A percentile compares a stretch with the other conserved stretches of the same genome.
Conservation (phyloP, 1,140 invertebrate genomes). For the Drosophila ananassae region DNA sequence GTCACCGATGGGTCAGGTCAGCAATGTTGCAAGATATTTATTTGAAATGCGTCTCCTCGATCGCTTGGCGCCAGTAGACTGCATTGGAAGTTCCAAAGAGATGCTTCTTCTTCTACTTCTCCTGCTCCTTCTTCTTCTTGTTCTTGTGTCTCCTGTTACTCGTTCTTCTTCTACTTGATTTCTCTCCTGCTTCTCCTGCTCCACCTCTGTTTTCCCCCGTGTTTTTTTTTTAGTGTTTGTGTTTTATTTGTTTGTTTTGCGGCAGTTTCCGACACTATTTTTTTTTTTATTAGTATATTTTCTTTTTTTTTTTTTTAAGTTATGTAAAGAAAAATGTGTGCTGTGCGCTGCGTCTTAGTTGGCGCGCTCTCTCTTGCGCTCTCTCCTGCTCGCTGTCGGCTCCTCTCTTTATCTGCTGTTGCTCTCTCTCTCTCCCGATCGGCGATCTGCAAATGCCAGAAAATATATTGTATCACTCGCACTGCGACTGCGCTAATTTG, state of each 20-base stretch:
- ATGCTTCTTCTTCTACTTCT: constrained; percentile 13
- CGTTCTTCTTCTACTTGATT: neutral
- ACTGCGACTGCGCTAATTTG: constrained; percentile 12
- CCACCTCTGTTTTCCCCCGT: neutral
- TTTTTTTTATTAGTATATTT: neutral
- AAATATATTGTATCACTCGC: constrained; percentile 24
- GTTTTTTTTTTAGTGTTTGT: constrained; percentile 21
- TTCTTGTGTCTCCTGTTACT: constrained; percentile 5
- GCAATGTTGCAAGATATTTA: neutral
- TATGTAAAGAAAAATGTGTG: constrained; percentile 62
- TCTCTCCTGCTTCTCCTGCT: constrained; percentile 7
- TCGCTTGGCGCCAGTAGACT: constrained; percentile 1
- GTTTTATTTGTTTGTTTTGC: constrained; percentile 31
- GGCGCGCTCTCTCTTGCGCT: constrained; percentile 28
- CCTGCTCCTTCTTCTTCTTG: constrained; percentile 5
- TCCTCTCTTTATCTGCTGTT: neutral
- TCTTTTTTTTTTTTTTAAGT: constrained; percentile 20
- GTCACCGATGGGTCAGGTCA: constrained; percentile 43
- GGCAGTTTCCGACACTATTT: constrained; percentile 25
- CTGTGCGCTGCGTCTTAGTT: constrained; percentile 8
- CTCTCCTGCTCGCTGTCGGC: constrained; percentile 6
- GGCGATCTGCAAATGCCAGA: constrained; percentile 38
- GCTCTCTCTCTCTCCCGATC: constrained; percentile 9
- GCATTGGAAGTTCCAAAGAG: neutral
- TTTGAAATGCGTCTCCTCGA: neutral